These are phyloP conservation scores for Iselma pallidipennis DNA, from an alignment of 2,888 invertebrate genomes.

Conservation along the genomic window DNA sequence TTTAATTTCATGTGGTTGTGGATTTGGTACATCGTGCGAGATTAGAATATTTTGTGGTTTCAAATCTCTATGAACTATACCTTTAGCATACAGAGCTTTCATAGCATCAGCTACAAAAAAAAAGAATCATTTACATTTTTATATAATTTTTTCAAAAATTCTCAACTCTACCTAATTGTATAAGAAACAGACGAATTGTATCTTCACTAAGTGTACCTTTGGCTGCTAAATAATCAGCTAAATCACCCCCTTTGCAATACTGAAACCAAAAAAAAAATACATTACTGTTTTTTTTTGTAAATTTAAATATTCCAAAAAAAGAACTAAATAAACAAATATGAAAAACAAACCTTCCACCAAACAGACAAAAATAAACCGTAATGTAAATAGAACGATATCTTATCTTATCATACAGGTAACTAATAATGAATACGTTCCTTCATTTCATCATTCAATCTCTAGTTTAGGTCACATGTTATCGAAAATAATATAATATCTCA, in stretches of 20 bases:
- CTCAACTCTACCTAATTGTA: slow-evolving; percentile 80
- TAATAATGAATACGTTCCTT: not conserved
- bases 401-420: slow-evolving; percentile 20
- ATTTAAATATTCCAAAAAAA: too few relatives aligned
- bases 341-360: not conserved
- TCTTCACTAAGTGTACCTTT: slow-evolving; percentile 97
- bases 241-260: slow-evolving; percentile 99
- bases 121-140: too few relatives aligned
- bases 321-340: not conserved
- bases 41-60: slow-evolving; percentile 99
- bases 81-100: slow-evolving; percentile 95
- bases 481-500: not conserved
- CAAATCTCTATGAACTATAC: slow-evolving; percentile 97
- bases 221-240: slow-evolving; percentile 94
- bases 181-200: slow-evolving; percentile 92
- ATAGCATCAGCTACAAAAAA: slow-evolving; percentile 83
- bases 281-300: too few relatives aligned
- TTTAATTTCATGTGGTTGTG: slow-evolving; percentile 82
- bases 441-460: not conserved
- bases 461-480: not conserved
- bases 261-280: slow-evolving; percentile 53
- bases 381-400: slow-evolving; percentile 16
- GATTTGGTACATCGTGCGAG: slow-evolving; percentile 76
- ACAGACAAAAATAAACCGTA: slow-evolving; percentile 1
- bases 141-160: not conserved